phyloP scores from a whole-genome alignment of 1,140 invertebrate species.

The Metopolophium dirhodum region DNA sequence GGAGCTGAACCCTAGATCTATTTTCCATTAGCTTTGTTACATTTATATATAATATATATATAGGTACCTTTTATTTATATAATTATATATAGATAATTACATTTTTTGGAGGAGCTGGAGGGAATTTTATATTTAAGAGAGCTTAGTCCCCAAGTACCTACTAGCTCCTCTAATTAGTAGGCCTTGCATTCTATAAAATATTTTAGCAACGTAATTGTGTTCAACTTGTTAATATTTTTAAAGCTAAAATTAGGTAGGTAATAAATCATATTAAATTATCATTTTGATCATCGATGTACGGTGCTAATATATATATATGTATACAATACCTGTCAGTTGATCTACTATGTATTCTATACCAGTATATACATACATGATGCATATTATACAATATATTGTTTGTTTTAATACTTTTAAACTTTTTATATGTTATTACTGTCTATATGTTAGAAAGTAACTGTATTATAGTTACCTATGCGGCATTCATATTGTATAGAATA shows the following conservation, averaged over 20 bases:
- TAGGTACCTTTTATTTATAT: too few species aligned
- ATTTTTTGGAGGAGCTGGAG: too few species aligned
- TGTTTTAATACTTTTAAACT: not conserved
- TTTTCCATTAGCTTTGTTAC: too few species aligned
- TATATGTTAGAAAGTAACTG: not conserved
- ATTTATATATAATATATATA: too few species aligned
- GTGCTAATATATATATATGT: not conserved
- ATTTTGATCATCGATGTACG: not conserved
- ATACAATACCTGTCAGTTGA: not conserved
- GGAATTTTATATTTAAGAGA: not conserved
- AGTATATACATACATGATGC: not conserved
- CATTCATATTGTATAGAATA: not conserved
- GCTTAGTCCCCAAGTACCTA: not conserved
- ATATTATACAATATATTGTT: not conserved
- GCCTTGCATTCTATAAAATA: not conserved
- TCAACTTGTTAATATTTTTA: not conserved
- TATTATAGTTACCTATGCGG: not conserved
- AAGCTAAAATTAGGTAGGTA: not conserved
- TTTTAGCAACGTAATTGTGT: not conserved
- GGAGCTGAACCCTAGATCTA: too few species aligned
- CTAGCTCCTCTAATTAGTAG: not conserved
- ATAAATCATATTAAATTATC: not conserved
- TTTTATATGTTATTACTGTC: not conserved
- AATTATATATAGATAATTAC: too few species aligned
- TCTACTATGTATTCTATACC: not conserved